Conservation (phyloP, 2,113 vertebrate species). For the Planiliza haematocheilus region DNA sequence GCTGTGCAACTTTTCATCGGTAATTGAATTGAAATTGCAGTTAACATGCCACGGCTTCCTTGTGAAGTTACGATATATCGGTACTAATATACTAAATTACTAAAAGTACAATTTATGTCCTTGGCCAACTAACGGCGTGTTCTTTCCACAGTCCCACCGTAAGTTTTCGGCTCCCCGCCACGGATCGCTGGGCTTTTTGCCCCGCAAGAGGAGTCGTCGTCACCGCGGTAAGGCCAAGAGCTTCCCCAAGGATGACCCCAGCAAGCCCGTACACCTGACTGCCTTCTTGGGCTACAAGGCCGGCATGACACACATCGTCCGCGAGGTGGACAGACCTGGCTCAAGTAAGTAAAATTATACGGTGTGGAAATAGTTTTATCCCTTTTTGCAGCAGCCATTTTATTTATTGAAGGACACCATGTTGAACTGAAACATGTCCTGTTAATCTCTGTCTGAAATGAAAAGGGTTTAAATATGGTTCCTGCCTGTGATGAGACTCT, state of each 20-base stretch:
- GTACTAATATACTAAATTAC: background rate
- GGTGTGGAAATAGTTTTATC: background rate
- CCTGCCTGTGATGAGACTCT: slow-evolving; percentile 82
- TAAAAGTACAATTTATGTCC: background rate
- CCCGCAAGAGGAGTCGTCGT: slow-evolving; percentile 93
- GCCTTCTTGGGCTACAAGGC: slow-evolving; percentile 98
- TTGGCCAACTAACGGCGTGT: background rate
- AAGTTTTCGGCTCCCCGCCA: slow-evolving; percentile 98
- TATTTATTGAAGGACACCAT: too few relatives aligned
- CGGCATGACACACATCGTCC: slow-evolving; percentile 98
- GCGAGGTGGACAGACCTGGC: slow-evolving; percentile 95
- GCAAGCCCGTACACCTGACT: slow-evolving; percentile 95
- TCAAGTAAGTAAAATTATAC: slow-evolving; percentile 85
- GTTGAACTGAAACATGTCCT: too few relatives aligned
- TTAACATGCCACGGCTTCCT: too few relatives aligned
- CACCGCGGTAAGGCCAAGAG: slow-evolving; percentile 98
- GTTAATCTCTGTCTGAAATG: too few relatives aligned
- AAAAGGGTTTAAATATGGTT: background rate
- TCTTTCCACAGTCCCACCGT: slow-evolving; percentile 88
- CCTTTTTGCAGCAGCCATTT: background rate
- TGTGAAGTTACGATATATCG: too few relatives aligned
- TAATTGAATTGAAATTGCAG: too few relatives aligned
- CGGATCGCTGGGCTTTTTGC: slow-evolving; percentile 96
- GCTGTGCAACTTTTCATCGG: background rate
- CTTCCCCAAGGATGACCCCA: slow-evolving; percentile 95